Evolutionary conservation across 23 tunicate genomes (phyloP), one percentile per base, ranked within the genome.

Genomic region (Clavelina lepadiformis): DNA sequence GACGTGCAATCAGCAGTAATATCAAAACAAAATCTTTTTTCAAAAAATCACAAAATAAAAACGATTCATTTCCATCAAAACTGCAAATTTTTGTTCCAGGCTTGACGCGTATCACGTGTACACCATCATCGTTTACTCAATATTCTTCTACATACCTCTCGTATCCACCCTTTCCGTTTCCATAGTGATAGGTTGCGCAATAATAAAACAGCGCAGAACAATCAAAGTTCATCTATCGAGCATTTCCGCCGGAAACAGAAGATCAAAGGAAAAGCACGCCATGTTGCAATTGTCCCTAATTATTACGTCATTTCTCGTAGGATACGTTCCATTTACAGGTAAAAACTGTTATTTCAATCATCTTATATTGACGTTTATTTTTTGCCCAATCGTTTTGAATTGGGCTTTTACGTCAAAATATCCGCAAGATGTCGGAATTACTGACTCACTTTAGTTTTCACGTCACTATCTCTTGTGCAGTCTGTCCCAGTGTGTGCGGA

Each of bases 251-350:
- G 8, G 11, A 3, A 38, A 18, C 7, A 38, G 71, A 21, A 44
- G 31, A 5, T 28, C 33, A 27, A 68, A 51, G 28, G 61, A 68
- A 3, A n/a, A 33, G n/a, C 33, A 50, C 2, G 74, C 61, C 41
- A 22, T 52, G 28, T 15, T 68, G 2, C 74, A 68, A 33, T 61
- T 68, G 26, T 3, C 46, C 33, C 33, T 68, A 8, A 68, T 68
- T 5, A 61, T 68, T 11, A 38, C 46, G 41, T 68, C 74, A 19
- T 68, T 68, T 20, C 33, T 68, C 24, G 3, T 68, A 32, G 74
- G 74, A 19, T 68, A 68, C 74, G 44, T 52, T 4, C 74, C 74
- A 3, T 52, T 68, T 28, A 68, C 74, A 51, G 46, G 74, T 51
- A 61, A 61, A 28, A 15, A 8, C 13, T 13, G 20, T 24, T 21